Conservation (phyloP, 2,888 invertebrate species). For the Chloromyia formosa region DNA sequence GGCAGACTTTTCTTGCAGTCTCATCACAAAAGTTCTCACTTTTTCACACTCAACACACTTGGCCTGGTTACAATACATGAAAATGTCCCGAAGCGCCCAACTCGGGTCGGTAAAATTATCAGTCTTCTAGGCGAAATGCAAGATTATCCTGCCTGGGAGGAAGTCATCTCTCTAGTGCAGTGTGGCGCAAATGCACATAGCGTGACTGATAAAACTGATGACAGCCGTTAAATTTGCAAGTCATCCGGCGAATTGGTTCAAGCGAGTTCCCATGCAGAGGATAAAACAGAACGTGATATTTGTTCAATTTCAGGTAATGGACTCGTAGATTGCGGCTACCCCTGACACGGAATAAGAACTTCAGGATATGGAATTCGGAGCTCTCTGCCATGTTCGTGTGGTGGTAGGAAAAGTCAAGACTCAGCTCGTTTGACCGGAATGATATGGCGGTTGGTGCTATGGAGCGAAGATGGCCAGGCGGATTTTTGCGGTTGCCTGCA, state of each 20-base stretch:
- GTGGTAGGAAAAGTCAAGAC: not conserved
- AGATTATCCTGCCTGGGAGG: too few species aligned
- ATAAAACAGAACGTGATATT: slow-evolving; percentile 44
- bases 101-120: too few species aligned
- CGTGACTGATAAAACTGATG: slow-evolving; percentile 45
- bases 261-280: slow-evolving; percentile 29
- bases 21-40: too few species aligned
- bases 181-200: slow-evolving; percentile 27
- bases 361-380: not conserved
- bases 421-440: slow-evolving; percentile 8
- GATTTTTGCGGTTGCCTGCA: slow-evolving; percentile 34
- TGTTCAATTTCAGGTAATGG: slow-evolving; percentile 42
- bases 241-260: slow-evolving; percentile 38
- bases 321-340: slow-evolving; percentile 16
- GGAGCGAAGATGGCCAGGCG: not conserved
- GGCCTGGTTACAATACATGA: too few species aligned
- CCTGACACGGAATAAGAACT: slow-evolving; percentile 12
- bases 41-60: too few species aligned
- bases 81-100: too few species aligned
- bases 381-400: not conserved
- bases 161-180: too few species aligned
- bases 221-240: slow-evolving; percentile 43
- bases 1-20: too few species aligned
- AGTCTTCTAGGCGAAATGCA: too few species aligned
- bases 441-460: slow-evolving; percentile 16